Conservation (phyloP, 2,888 invertebrate species). For the Dendrolimus houi region DNA sequence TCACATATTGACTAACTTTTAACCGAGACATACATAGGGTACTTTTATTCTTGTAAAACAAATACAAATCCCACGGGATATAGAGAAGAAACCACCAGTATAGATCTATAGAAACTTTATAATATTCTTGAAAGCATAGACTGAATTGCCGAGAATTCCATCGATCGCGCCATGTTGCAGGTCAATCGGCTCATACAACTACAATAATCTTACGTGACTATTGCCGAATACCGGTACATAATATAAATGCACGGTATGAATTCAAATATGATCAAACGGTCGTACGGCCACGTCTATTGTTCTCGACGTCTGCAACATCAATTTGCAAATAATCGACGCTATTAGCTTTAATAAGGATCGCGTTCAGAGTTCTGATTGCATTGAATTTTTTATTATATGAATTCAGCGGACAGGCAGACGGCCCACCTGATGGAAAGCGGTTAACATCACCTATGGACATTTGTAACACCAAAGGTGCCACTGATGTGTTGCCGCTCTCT, state of each 20-base stretch:
- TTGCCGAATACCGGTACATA: constrained; percentile 25
- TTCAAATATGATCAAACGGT: constrained; percentile 24
- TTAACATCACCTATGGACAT: too few species aligned
- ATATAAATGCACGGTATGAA: constrained; percentile 39
- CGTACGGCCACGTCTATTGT: constrained; percentile 40
- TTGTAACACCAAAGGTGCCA: too few species aligned
- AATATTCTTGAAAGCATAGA: neutral
- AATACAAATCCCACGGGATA: too few species aligned
- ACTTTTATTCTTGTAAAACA: too few species aligned
- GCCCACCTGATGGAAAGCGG: too few species aligned
- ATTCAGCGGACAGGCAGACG: too few species aligned
- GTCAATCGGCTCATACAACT: too few species aligned
- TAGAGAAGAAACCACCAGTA: too few species aligned
- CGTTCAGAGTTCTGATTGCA: constrained; percentile 23
- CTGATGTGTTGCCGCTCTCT: too few species aligned
- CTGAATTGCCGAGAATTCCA: constrained; percentile 9
- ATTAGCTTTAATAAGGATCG: constrained; percentile 32
- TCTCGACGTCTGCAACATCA: constrained; percentile 29
- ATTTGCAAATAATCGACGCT: constrained; percentile 47
- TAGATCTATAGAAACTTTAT: too few species aligned
- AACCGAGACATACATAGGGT: too few species aligned
- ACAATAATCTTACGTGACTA: constrained; percentile 17
- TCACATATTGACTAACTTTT: too few species aligned
- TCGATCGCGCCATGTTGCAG: neutral
- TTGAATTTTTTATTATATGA: neutral